Conservation (phyloP, 2,888 invertebrate species). For the Acholoe squamosa region DNA sequence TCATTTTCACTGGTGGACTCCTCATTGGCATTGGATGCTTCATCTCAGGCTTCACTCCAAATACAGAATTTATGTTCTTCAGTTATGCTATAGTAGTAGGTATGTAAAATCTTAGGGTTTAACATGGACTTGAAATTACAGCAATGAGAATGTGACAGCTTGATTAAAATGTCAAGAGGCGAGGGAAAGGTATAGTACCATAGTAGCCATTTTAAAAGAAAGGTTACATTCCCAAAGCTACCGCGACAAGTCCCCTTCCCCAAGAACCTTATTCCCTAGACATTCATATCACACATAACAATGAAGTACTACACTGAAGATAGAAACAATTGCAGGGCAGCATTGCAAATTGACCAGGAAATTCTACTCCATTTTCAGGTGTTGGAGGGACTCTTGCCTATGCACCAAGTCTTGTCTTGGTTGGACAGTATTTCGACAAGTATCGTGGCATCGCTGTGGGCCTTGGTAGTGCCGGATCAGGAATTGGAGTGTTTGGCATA, state of each 20-base stretch:
- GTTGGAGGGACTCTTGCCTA: slow-evolving; percentile 65
- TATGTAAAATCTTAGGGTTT: neutral
- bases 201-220: too few relatives aligned
- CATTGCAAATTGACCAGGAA: too few relatives aligned
- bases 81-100: slow-evolving; percentile 63
- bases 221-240: too few relatives aligned
- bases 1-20: slow-evolving; percentile 64
- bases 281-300: too few relatives aligned
- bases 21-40: slow-evolving; percentile 57
- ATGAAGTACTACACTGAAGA: too few relatives aligned
- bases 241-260: too few relatives aligned
- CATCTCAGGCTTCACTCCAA: slow-evolving; percentile 62
- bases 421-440: slow-evolving; percentile 65
- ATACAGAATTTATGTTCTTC: slow-evolving; percentile 66
- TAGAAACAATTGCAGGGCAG: too few relatives aligned
- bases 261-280: too few relatives aligned
- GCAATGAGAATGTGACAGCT: too few relatives aligned
- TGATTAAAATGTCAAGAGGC: too few relatives aligned
- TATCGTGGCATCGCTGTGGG: slow-evolving; percentile 63
- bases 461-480: slow-evolving; percentile 62
- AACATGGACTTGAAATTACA: too few relatives aligned
- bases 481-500: slow-evolving; percentile 62
- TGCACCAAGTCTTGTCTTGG: slow-evolving; percentile 65
- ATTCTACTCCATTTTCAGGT: slow-evolving; percentile 51
- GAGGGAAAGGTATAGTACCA: too few relatives aligned